phyloP scores from a whole-genome alignment of 2,113 vertebrate species.

The Thalassarche chlororhynchos region DNA sequence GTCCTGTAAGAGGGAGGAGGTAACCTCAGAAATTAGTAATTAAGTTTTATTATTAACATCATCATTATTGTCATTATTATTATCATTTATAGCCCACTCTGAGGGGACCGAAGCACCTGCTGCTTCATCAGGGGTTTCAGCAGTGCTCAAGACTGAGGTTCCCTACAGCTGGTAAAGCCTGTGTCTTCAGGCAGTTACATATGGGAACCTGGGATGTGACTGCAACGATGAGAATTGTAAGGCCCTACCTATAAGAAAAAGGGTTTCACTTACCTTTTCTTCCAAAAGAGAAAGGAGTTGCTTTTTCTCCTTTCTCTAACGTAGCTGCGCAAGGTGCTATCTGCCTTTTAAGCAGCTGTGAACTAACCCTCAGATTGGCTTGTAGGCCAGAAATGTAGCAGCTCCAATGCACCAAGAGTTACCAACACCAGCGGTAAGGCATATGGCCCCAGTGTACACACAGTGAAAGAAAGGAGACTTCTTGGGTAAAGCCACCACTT shows the following conservation, averaged over 20 bases:
- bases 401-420: accelerated
- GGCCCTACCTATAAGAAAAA: accelerated
- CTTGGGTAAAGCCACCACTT: background rate
- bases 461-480: too few species aligned
- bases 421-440: accelerated
- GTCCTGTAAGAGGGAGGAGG: background rate
- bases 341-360: background rate
- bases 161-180: background rate
- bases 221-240: background rate
- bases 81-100: background rate
- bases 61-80: background rate
- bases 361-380: accelerated
- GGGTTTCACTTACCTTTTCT: background rate
- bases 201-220: background rate
- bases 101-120: background rate
- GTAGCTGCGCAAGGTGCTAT: background rate
- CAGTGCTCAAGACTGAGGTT: background rate
- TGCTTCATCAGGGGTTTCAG: background rate
- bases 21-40: background rate
- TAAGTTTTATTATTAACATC: background rate
- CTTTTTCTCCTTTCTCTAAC: background rate
- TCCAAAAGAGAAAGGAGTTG: background rate
- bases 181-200: background rate
- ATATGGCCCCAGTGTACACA: accelerated
- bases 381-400: background rate